These are phyloP conservation scores for Gymnocheta viridis DNA, from an alignment of 2,888 invertebrate genomes.

Conservation along the genomic window DNA sequence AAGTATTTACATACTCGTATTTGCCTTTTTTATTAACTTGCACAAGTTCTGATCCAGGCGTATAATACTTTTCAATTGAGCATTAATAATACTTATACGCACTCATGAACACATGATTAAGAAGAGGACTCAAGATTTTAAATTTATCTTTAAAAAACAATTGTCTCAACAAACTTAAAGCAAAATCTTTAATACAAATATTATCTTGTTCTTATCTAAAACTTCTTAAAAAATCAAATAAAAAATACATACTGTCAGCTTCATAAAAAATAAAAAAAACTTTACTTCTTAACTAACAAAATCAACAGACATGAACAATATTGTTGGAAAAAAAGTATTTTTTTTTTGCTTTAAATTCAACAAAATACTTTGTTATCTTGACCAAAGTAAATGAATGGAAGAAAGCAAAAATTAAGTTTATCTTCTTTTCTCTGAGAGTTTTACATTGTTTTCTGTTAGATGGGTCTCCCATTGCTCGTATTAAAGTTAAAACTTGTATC, in stretches of 20 bases:
- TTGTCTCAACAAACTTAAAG: not conserved
- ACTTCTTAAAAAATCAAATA: conserved; percentile 20
- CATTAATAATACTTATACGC: conserved; percentile 16
- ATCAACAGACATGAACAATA: conserved; percentile 41
- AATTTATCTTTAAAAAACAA: conserved; percentile 11
- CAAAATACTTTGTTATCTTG: conserved; percentile 45
- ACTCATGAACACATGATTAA: not conserved
- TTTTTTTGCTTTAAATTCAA: not conserved
- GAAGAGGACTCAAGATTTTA: not conserved
- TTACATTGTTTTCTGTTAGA: not conserved
- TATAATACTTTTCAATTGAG: not conserved
- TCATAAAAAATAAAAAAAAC: conserved; percentile 44
- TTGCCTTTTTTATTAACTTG: not conserved
- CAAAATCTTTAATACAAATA: conserved; percentile 26
- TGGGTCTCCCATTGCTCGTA: conserved; percentile 16
- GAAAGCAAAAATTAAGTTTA: conserved; percentile 21
- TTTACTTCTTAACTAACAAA: conserved; percentile 35
- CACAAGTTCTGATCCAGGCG: not conserved
- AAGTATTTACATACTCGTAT: too few relatives aligned
- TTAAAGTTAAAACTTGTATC: conserved; percentile 37
- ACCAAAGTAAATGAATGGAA: conserved; percentile 31
- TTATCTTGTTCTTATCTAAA: conserved; percentile 2
- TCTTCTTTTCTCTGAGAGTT: conserved; percentile 10
- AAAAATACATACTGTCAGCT: conserved; percentile 36
- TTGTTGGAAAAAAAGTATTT: conserved; percentile 11